phyloP scores from a whole-genome alignment of 2,888 invertebrate species.

The Catocala sponsa region DNA sequence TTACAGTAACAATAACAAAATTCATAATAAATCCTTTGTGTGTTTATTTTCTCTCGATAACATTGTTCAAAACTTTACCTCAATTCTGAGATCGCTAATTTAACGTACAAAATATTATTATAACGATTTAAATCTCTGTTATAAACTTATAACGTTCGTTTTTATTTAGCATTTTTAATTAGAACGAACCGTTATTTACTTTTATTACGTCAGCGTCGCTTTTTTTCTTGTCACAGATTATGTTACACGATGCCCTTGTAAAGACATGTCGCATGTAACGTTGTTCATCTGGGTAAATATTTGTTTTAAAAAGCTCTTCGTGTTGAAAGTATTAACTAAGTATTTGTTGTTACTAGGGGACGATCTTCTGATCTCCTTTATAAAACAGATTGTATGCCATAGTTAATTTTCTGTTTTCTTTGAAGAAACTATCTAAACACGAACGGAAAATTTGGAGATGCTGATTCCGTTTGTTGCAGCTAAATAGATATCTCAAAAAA shows the following conservation, averaged over 20 bases:
- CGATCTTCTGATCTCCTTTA: too few relatives aligned
- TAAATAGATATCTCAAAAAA: too few relatives aligned
- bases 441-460: too few relatives aligned
- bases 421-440: too few relatives aligned
- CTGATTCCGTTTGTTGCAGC: too few relatives aligned
- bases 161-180: not conserved
- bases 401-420: too few relatives aligned
- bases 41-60: constrained; percentile 33
- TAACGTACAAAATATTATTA: constrained; percentile 14
- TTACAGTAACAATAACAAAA: constrained; percentile 1
- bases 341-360: too few relatives aligned
- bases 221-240: constrained; percentile 1
- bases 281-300: not conserved
- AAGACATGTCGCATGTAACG: constrained; percentile 1
- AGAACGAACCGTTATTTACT: not conserved
- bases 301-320: not conserved
- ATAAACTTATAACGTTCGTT: too few relatives aligned
- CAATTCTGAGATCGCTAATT: constrained; percentile 21
- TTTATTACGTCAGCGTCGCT: not conserved
- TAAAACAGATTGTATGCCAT: too few relatives aligned
- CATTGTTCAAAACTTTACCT: constrained; percentile 23
- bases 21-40: not conserved
- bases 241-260: not conserved
- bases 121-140: too few relatives aligned
- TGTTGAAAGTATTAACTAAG: too few relatives aligned